Base-by-base conservation (phyloP, 2,797 vertebrate genomes). In the Fistularia commersonii region DNA sequence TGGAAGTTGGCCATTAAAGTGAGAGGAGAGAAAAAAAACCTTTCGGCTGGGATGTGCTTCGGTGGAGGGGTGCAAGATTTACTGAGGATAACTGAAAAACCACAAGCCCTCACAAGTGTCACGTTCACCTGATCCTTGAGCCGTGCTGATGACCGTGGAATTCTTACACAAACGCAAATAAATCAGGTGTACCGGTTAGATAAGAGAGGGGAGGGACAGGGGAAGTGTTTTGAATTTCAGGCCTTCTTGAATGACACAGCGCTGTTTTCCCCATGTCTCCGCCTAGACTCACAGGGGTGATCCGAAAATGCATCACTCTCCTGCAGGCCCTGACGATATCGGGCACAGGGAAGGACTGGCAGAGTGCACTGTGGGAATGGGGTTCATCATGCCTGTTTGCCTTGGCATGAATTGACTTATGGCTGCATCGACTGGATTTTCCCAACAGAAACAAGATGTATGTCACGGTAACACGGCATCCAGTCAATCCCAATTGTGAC, bases 331-430 rank as follows among this genome's bases (percentile, higher is more conserved):
- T 48, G 45, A 61, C 40, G 61, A 47, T 64, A 64, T 57, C 61
- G 71, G 44, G 61, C 66, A 52, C 54, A 51, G 48, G 69, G 59
- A 69, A 13, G 60, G 8, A 62, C 50, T 44, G 48, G 67, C 51
- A 12, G 67, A 3, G 66, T 67, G 51, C 45, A 53, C 76, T 73
- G 51, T 11, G 54, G 61, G 61, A 48, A 73, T 69, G 64, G 72
- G 23, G 72, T 85, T 80, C 78, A 76, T 85, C 84, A 76, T 61
- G 74, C 75, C 74, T 87, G 84, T 88, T 89, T 87, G 73, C 46
- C 37, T 88, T 88, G 87, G 84, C 85, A 32, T 63, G 49, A 74
- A 73, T 39, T 31, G 54, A 69, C 50, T 79, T 61, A 72, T 76
- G 76, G 80, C 65, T 14, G 33, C 61, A 54, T 44, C 54, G 57